These are phyloP conservation scores for Bellardia pandia DNA, from an alignment of 2,888 invertebrate genomes.

Conservation along the genomic window DNA sequence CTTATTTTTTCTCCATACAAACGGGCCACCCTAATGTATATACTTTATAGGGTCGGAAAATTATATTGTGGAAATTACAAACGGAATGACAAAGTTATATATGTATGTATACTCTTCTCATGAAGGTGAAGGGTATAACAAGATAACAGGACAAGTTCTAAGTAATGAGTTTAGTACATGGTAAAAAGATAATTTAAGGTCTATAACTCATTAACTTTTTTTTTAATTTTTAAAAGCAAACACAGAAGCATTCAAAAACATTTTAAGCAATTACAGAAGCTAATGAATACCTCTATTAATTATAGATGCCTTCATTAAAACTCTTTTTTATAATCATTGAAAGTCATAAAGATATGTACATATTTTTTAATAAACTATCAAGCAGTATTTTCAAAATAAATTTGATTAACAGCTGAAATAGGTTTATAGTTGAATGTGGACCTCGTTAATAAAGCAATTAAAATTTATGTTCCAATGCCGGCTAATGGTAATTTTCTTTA, in stretches of 20 bases:
- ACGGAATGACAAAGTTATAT: too few relatives aligned
- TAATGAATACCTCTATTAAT: too few relatives aligned
- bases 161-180: neutral
- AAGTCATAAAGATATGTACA: neutral
- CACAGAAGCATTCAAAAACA: too few relatives aligned
- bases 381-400: neutral
- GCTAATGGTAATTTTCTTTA: neutral
- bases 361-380: neutral
- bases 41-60: too few relatives aligned
- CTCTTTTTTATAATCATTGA: neutral
- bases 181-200: neutral
- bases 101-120: too few relatives aligned
- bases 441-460: neutral
- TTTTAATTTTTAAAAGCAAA: neutral
- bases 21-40: too few relatives aligned
- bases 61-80: too few relatives aligned
- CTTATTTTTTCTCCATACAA: too few relatives aligned
- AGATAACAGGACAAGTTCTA: neutral
- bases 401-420: neutral
- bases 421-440: neutral
- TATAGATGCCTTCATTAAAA: too few relatives aligned
- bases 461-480: neutral
- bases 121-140: too few relatives aligned
- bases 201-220: constrained; percentile 3
- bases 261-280: too few relatives aligned